Base-by-base conservation (phyloP, 2,113 vertebrate genomes). In the Melanotaenia duboulayi region DNA sequence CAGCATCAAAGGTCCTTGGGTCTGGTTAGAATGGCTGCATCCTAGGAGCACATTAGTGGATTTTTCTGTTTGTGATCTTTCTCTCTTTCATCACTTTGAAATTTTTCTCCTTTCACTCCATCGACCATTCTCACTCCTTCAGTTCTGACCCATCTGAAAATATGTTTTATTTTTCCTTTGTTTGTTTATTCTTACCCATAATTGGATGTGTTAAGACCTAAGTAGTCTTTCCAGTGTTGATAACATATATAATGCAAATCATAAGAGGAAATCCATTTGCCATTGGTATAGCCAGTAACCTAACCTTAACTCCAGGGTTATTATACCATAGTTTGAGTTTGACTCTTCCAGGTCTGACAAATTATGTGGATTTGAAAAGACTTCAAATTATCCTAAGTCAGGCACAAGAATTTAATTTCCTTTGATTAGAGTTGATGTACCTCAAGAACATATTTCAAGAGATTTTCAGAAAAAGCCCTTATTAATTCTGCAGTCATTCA, bases 41-140 rank as follows among this genome's bases (percentile, higher is more conserved):
- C 84, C 83, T 81, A 89, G 91, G 89, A 91, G 78, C 86, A 88
- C 90, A 93, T 93, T 93, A 92, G 85, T 54, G 55, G 81, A 56
- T 56, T 71, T 54, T 69, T 72, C 71, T 89, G 84, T 85, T 88
- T 80, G 59, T 90, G 83, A 89, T 91, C 90, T 86, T 80, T 67
- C 71, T 82, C 74, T 68, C 71, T 84, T 74, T 81, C 73, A 77
- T 87, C 77, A 78, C 88, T 87, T 88, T 89, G 84, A 88, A 87
- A 87, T 81, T 77, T n/a, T 67, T 82, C 76, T 68, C 46, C 65
- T 49, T 68, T 83, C 62, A 20, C 54, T 65, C 49, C 22, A 17
- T 17, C 17, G 42, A 79, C 72, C 50, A 37, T 46, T 63, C 74
- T 57, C 39, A 44, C 61, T 44, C 76, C 82, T 80, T 84, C 88